These are phyloP conservation scores for Poecile atricapillus DNA, from an alignment of 2,113 vertebrate species.

Conservation along the genomic window DNA sequence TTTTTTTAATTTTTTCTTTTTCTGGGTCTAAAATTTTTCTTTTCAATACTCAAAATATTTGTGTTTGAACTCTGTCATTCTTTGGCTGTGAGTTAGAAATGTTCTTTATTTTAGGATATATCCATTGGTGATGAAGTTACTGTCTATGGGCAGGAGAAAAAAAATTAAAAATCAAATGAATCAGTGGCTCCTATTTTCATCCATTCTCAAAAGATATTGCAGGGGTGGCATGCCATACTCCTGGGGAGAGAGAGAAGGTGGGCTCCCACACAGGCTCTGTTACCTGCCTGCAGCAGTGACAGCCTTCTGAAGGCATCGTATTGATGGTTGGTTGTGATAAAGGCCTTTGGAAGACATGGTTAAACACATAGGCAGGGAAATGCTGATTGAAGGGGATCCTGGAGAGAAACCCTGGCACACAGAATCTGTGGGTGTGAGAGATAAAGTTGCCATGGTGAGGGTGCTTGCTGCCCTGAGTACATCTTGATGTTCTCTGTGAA, in stretches of 20 bases:
- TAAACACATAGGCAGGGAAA: slow-evolving; percentile 10
- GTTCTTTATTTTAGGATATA: neutral
- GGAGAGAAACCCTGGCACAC: slow-evolving; percentile 5
- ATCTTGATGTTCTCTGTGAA: neutral
- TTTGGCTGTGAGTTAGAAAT: neutral
- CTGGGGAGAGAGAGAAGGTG: neutral
- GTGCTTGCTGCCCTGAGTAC: slow-evolving; percentile 24
- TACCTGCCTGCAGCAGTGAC: neutral
- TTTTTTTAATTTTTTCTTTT: neutral
- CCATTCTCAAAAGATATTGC: neutral
- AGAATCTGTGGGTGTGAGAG: slow-evolving; percentile 45
- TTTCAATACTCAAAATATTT: neutral
- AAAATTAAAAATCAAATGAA: neutral
- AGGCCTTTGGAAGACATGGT: neutral
- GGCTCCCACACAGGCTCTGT: neutral
- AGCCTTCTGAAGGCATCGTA: neutral
- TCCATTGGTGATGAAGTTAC: neutral
- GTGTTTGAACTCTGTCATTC: neutral
- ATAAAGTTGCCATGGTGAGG: slow-evolving; percentile 62
- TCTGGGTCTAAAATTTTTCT: neutral
- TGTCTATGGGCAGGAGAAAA: neutral
- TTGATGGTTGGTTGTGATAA: neutral
- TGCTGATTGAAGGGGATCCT: slow-evolving; percentile 46
- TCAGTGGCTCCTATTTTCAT: neutral
- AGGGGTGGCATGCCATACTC: neutral